Percentiles rank a stretch among this genome's conserved stretches.
These are phyloP conservation scores for Caenorhabditis latens DNA, from an alignment of 1,140 invertebrate species.

Conservation along the genomic window DNA sequence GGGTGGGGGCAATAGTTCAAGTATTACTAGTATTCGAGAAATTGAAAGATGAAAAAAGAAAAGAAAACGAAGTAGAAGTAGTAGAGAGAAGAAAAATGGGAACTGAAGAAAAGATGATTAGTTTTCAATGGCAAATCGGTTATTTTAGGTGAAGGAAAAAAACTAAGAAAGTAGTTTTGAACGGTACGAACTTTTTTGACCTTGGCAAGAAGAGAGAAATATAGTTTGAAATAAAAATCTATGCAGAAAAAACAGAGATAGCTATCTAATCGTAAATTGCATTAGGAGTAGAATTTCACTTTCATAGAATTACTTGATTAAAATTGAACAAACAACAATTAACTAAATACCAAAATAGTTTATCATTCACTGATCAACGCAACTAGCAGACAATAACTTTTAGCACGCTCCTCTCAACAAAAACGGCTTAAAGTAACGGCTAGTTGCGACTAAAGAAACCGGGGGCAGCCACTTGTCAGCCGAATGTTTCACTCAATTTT, in stretches of 20 bases:
- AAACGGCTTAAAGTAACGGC: background rate
- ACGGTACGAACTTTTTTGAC: conserved; percentile 16
- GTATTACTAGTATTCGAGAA: conserved; percentile 50
- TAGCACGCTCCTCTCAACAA: conserved; percentile 27
- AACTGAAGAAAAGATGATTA: conserved; percentile 11
- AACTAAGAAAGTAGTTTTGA: background rate
- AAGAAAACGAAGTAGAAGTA: background rate
- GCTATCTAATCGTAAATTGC: background rate
- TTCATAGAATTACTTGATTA: background rate
- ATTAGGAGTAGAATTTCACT: background rate
- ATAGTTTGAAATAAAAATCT: background rate
- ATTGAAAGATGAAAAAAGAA: background rate
- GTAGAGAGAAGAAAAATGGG: background rate
- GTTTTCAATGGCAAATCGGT: conserved; percentile 39
- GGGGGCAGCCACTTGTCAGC: conserved; percentile 18
- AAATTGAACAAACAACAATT: no score
- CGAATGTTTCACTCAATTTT: conserved; percentile 29
- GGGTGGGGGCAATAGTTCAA: conserved; percentile 28
- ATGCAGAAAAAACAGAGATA: background rate
- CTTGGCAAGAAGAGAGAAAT: background rate
- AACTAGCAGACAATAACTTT: background rate
- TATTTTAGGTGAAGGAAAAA: conserved; percentile 3
- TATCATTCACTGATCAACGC: background rate
- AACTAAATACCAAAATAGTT: background rate
- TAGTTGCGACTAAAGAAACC: background rate